phyloP scores from a whole-genome alignment of 2,888 invertebrate genomes.

The Octodonta nipae region DNA sequence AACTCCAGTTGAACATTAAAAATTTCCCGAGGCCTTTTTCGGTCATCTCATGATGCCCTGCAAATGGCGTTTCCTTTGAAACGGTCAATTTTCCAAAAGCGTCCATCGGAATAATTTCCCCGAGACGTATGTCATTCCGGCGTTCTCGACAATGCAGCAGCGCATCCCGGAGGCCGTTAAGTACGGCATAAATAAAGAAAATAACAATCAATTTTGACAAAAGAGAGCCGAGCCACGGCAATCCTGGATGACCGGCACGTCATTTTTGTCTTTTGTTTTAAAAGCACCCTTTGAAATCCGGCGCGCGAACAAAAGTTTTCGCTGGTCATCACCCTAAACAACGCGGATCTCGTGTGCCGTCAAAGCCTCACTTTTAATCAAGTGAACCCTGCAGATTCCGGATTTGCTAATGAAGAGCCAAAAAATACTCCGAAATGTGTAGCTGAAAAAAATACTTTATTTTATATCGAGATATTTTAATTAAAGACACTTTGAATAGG shows the following conservation, averaged over 20 bases:
- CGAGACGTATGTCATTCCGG: slow-evolving; percentile 21
- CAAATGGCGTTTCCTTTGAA: slow-evolving; percentile 10
- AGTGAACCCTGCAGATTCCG: slow-evolving; percentile 24
- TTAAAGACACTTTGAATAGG: too few species aligned
- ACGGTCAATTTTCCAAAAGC: slow-evolving; percentile 21
- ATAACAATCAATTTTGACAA: slow-evolving; percentile 35
- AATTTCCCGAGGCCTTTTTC: not conserved
- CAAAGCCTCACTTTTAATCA: slow-evolving; percentile 32
- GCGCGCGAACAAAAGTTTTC: slow-evolving; percentile 28
- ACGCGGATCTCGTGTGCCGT: slow-evolving; percentile 18
- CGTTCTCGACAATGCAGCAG: too few species aligned
- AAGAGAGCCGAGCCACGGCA: too few species aligned
- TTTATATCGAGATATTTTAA: too few species aligned
- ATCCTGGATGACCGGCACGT: slow-evolving; percentile 31
- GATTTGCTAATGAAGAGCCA: too few species aligned
- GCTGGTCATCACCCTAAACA: slow-evolving; percentile 21
- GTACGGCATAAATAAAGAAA: slow-evolving; percentile 33
- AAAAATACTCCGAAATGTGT: too few species aligned
- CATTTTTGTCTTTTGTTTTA: slow-evolving; percentile 33
- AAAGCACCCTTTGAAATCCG: slow-evolving; percentile 29
- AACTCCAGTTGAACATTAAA: too few species aligned
- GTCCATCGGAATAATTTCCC: slow-evolving; percentile 11
- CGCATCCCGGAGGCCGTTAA: slow-evolving; percentile 21
- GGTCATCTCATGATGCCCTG: too few species aligned
- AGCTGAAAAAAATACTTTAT: too few species aligned